These are phyloP conservation scores for Apocheima hispidaria DNA, from an alignment of 2,888 invertebrate species.

Conservation along the genomic window DNA sequence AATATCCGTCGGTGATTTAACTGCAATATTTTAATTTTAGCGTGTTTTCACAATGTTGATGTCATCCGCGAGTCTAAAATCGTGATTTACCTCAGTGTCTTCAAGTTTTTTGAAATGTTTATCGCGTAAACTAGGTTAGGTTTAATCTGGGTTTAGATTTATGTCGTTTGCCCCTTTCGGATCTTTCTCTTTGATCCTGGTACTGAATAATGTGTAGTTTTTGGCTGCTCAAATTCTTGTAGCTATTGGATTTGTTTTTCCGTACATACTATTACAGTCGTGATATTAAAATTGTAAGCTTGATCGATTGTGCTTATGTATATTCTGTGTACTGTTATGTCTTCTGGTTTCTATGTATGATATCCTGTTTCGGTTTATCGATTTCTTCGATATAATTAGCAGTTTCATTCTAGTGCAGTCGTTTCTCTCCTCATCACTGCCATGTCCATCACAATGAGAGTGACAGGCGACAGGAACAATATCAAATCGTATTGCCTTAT, in stretches of 20 bases:
- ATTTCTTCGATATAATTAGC: no score
- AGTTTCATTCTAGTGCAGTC: no score
- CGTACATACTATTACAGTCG: not conserved
- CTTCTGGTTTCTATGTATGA: no score
- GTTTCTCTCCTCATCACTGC: no score
- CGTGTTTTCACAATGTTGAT: conserved; percentile 52
- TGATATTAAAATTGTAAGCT: no score
- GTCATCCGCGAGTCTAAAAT: conserved; percentile 51
- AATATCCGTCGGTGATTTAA: conserved; percentile 40
- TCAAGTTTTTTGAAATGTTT: conserved; percentile 39
- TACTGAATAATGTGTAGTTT: conserved; percentile 15
- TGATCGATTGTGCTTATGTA: no score
- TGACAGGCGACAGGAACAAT: no score
- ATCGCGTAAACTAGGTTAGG: conserved; percentile 46
- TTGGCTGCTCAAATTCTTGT: not conserved
- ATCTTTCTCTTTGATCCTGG: conserved; percentile 14
- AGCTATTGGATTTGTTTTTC: not conserved
- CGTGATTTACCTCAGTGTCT: conserved; percentile 26
- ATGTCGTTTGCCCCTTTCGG: conserved; percentile 25
- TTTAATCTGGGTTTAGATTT: no score
- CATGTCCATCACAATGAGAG: no score
- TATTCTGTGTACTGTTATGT: no score
- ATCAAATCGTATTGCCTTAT: no score
- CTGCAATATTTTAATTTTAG: conserved; percentile 56
- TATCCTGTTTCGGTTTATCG: no score